phyloP scores from a whole-genome alignment of 2,113 vertebrate species.

The Emydura subglobosa region DNA sequence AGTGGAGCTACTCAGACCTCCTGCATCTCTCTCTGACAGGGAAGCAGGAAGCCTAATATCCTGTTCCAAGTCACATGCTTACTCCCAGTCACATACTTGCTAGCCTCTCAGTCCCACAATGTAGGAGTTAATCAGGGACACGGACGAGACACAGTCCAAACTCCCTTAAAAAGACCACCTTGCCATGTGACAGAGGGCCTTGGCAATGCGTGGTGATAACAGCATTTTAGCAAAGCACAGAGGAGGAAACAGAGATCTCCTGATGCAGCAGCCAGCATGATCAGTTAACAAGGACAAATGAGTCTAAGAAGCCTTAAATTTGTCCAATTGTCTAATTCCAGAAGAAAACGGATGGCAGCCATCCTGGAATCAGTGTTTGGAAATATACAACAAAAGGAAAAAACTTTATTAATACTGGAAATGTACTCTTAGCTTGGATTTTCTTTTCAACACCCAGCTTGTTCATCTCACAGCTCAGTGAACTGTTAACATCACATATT shows the following conservation, averaged over 20 bases:
- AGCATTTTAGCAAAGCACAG: slow-evolving; percentile 22
- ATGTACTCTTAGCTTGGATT: slow-evolving; percentile 75
- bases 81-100: not conserved
- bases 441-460: slow-evolving; percentile 79
- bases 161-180: not conserved
- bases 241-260: slow-evolving; percentile 19
- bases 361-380: slow-evolving; percentile 67
- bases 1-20: not conserved
- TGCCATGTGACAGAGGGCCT: not conserved
- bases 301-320: slow-evolving; percentile 55
- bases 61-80: not conserved
- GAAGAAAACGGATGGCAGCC: slow-evolving; percentile 67
- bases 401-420: slow-evolving; percentile 80
- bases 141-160: not conserved
- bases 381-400: slow-evolving; percentile 76
- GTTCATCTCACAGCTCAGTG: slow-evolving; percentile 86
- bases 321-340: slow-evolving; percentile 68
- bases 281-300: slow-evolving; percentile 51
- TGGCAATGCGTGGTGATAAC: not conserved
- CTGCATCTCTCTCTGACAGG: not conserved
- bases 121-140: not conserved
- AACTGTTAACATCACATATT: slow-evolving; percentile 83
- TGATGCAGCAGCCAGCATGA: slow-evolving; percentile 32
- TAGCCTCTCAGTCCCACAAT: no score
- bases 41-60: not conserved